Percentiles rank a stretch among this genome's conserved stretches.
phyloP scores from a whole-genome alignment of 2,113 vertebrate species.

The Ploceus nigricollis region DNA sequence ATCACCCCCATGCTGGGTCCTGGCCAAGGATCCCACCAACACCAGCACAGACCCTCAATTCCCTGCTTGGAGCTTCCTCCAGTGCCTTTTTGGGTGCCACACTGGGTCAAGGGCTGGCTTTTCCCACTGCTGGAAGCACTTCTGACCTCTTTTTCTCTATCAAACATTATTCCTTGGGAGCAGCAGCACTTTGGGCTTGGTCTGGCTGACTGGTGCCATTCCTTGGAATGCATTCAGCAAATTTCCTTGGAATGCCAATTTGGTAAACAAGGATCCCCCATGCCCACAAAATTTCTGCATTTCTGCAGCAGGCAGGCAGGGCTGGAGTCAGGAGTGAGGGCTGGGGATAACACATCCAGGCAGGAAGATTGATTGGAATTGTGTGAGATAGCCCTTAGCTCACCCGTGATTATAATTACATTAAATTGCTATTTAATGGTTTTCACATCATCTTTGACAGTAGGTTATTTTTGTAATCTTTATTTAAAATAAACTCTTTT shows the following conservation, averaged over 20 bases:
- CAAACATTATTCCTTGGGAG: neutral
- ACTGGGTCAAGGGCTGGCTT: neutral
- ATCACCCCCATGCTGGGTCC: fast-evolving
- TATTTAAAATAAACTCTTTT: slow-evolving; percentile 60
- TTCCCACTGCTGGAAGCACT: neutral
- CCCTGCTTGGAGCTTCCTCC: neutral
- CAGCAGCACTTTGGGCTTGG: neutral
- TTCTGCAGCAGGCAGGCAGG: neutral
- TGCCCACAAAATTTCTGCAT: neutral
- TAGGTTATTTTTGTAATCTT: slow-evolving; percentile 62
- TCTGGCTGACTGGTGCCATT: neutral
- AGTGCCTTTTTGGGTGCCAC: neutral
- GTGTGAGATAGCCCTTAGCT: slow-evolving; percentile 46
- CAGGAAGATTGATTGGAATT: slow-evolving; percentile 53
- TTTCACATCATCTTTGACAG: slow-evolving; percentile 67
- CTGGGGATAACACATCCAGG: neutral
- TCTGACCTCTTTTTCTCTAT: neutral
- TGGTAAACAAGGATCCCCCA: neutral
- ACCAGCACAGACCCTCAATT: neutral
- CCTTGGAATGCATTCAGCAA: neutral
- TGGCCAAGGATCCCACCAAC: neutral
- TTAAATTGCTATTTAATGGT: slow-evolving; percentile 65
- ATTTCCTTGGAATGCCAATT: neutral
- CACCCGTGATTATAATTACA: neutral
- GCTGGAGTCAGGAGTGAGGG: neutral